Base-by-base conservation (phyloP, 2,888 invertebrate genomes). In the Coenonympha arcania region DNA sequence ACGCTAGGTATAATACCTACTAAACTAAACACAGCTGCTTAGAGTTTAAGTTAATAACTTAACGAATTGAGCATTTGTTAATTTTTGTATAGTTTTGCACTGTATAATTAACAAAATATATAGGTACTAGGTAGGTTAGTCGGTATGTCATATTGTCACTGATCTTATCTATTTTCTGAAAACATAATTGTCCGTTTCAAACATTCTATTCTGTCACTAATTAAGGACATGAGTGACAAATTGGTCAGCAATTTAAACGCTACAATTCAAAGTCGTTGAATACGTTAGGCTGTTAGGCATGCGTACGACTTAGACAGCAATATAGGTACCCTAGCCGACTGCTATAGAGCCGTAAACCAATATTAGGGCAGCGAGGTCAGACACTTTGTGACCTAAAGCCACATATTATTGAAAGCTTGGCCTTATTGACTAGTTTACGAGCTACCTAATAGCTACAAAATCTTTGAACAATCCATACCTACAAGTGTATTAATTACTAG, bases 401-500 rank as follows among this genome's bases (percentile, higher is more conserved):
- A 44, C 45, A 44, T 26, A 51, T 48, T 26, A 51, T 48, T 45
- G 47, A 54, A 50, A 56, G 58, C 60, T 61, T 59, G 55, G 56
- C 54, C 51, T 59, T 58, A 62, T 62, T 58, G 59, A 58, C 54
- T 57, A 56, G 56, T 59, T 59, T 62, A 59, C 55, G 40, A 51
- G 42, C 43, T 48, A 22, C 51, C 44, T n/a, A n/a, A n/a, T n/a
- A n/a, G n/a, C n/a, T n/a, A 45, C 52, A 56, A 58, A 58, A 57
- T 52, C 52, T 39, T 26, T 41, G 44, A 30, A 41, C 44, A 41
- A 48, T 44, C 44, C 28, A 44, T 48, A 34, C n/a, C n/a, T n/a
- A 24, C 9, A 26, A n/a, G n/a, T n/a, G n/a, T n/a, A n/a, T n/a
- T n/a, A n/a, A n/a, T n/a, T n/a, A n/a, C n/a, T n/a, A n/a, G n/a